These are phyloP conservation scores for Zenarchopterus dispar DNA, from an alignment of 2,797 vertebrate genomes.

Conservation along the genomic window DNA sequence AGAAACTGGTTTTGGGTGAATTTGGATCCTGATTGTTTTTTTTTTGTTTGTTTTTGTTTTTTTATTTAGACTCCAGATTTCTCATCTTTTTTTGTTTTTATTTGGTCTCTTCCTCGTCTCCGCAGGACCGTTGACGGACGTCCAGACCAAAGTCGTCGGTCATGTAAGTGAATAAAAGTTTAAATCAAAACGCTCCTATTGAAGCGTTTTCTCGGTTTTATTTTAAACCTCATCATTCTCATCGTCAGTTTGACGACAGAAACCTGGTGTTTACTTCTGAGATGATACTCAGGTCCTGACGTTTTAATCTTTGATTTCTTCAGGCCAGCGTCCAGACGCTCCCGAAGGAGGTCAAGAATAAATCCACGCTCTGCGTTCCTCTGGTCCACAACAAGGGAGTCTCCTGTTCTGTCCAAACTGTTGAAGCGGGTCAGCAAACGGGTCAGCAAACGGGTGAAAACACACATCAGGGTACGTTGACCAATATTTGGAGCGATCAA, in stretches of 20 bases:
- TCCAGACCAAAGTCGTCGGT: constrained; percentile 87
- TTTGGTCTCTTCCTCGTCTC: constrained; percentile 4
- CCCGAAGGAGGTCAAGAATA: constrained; percentile 90
- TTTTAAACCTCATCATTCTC: too few relatives aligned
- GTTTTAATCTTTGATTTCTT: background rate
- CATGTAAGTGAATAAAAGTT: constrained; percentile 84
- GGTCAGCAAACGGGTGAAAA: constrained; percentile 88
- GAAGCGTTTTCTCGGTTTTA: too few relatives aligned
- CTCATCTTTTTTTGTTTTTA: background rate
- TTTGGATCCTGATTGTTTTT: background rate
- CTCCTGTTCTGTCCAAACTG: constrained; percentile 88
- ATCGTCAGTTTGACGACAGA: background rate
- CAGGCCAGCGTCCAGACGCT: constrained; percentile 91
- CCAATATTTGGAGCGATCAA: too few relatives aligned
- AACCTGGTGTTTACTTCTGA: too few relatives aligned
- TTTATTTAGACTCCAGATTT: background rate
- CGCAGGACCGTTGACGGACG: constrained; percentile 84
- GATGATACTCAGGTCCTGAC: too few relatives aligned
- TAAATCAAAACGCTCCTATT: too few relatives aligned
- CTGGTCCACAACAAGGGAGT: constrained; percentile 94
- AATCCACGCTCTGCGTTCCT: constrained; percentile 91
- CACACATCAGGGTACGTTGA: background rate
- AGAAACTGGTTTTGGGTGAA: too few relatives aligned
- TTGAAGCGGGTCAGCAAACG: constrained; percentile 84
- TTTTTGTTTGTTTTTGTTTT: background rate